Percentiles rank a stretch among this genome's conserved stretches.
Conservation (phyloP, 2,888 invertebrate genomes). For the Cacoxenus indagator region DNA sequence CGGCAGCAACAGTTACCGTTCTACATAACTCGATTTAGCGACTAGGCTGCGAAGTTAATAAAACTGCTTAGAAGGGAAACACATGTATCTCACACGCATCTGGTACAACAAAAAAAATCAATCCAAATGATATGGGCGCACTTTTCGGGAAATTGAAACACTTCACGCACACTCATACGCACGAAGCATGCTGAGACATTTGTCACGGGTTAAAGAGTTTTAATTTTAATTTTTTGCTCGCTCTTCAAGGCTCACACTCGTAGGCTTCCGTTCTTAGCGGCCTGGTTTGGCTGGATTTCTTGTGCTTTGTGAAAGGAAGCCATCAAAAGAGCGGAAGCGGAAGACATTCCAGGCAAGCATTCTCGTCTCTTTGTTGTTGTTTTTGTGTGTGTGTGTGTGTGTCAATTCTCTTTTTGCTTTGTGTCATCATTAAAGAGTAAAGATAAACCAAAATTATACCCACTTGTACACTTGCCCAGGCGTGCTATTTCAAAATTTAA, state of each 20-base stretch:
- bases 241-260: conserved; percentile 32
- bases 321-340: conserved; percentile 58
- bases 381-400: conserved; percentile 12
- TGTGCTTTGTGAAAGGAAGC: conserved; percentile 43
- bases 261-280: conserved; percentile 9
- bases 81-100: not conserved
- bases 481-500: not conserved
- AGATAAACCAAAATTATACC: conserved; percentile 34
- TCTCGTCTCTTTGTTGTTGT: not conserved
- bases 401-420: conserved; percentile 7
- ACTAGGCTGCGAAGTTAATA: not conserved
- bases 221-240: not conserved
- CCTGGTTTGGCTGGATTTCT: not conserved
- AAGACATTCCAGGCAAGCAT: conserved; percentile 50
- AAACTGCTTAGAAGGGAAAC: too few species aligned
- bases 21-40: not conserved
- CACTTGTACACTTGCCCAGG: conserved; percentile 15
- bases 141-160: not conserved
- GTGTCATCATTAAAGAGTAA: conserved; percentile 35
- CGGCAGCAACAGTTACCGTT: not conserved
- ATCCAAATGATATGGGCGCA: not conserved
- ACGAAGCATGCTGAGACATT: not conserved
- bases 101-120: not conserved
- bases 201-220: conserved; percentile 12
- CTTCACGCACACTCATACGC: not conserved